Percentiles rank a stretch among this genome's conserved stretches.
Conservation (phyloP, 2,797 vertebrate species). For the Lepus oiostolus region DNA sequence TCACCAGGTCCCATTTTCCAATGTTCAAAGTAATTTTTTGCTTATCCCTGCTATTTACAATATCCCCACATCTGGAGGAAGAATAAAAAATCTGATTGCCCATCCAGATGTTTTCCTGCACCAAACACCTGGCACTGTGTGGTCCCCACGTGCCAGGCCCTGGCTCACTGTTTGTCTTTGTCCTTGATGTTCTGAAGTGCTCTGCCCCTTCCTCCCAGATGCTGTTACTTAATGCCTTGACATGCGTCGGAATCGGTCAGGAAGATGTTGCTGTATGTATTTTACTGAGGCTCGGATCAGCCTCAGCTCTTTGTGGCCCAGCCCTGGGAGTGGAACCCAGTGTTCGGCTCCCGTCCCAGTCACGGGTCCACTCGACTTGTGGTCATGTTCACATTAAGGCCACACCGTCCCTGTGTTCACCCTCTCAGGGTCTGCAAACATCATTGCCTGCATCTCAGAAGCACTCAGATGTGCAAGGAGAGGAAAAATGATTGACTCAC, state of each 20-base stretch:
- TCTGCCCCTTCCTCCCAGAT: not conserved
- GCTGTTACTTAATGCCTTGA: not conserved
- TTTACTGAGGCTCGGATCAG: not conserved
- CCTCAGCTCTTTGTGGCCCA: not conserved
- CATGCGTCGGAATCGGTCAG: not conserved
- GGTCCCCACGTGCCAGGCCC: not conserved
- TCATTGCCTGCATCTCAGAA: not conserved
- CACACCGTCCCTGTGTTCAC: not conserved
- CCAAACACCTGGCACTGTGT: constrained; percentile 68
- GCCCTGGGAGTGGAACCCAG: not conserved
- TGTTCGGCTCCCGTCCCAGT: not conserved
- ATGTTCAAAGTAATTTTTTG: constrained; percentile 59
- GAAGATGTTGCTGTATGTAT: not conserved
- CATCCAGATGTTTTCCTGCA: constrained; percentile 73
- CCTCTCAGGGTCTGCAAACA: not conserved
- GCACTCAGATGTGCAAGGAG: not conserved
- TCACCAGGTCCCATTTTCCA: constrained; percentile 36
- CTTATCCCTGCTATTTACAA: constrained; percentile 52
- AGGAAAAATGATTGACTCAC: not conserved
- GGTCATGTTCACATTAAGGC: not conserved
- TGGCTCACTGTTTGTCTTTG: constrained; percentile 21
- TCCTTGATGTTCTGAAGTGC: not conserved
- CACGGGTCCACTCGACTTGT: not conserved
- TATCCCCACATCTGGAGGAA: constrained; percentile 67
- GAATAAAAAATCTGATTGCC: constrained; percentile 57